These are phyloP conservation scores for Hyaena hyaena DNA, from an alignment of 2,113 vertebrate species.

Conservation along the genomic window DNA sequence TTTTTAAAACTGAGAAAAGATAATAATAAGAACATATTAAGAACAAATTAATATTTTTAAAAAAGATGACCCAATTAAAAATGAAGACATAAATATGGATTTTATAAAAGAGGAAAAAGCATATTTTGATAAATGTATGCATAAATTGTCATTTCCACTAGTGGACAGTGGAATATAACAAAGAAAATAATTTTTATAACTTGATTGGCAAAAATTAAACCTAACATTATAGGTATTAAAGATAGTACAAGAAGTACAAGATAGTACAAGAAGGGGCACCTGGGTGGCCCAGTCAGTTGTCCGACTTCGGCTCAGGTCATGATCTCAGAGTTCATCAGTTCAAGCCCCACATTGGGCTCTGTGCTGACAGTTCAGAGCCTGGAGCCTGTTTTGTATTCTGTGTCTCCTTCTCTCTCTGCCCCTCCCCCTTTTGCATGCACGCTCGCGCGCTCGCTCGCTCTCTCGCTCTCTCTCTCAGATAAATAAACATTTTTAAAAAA, in stretches of 20 bases:
- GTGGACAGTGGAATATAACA: background rate
- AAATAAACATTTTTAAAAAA: too few species aligned
- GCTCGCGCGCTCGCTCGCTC: too few species aligned
- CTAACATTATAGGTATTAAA: background rate
- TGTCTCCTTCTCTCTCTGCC: too few species aligned
- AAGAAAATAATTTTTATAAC: background rate
- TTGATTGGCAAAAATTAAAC: background rate
- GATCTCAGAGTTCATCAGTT: too few species aligned
- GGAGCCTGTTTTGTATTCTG: too few species aligned
- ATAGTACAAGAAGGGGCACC: too few species aligned
- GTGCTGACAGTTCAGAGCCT: too few species aligned
- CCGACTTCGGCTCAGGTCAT: too few species aligned
- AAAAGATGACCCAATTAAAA: background rate
- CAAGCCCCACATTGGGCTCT: too few species aligned
- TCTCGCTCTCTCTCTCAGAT: too few species aligned
- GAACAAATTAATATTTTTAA: background rate
- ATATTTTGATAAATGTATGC: background rate
- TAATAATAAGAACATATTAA: background rate
- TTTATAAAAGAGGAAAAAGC: background rate
- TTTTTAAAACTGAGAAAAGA: background rate
- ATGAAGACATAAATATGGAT: background rate
- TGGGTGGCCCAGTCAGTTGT: too few species aligned
- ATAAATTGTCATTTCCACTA: background rate
- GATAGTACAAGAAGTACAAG: background rate
- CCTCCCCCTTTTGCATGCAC: too few species aligned